phyloP scores from a whole-genome alignment of 2,888 invertebrate species.

The Lepas anatifera region DNA sequence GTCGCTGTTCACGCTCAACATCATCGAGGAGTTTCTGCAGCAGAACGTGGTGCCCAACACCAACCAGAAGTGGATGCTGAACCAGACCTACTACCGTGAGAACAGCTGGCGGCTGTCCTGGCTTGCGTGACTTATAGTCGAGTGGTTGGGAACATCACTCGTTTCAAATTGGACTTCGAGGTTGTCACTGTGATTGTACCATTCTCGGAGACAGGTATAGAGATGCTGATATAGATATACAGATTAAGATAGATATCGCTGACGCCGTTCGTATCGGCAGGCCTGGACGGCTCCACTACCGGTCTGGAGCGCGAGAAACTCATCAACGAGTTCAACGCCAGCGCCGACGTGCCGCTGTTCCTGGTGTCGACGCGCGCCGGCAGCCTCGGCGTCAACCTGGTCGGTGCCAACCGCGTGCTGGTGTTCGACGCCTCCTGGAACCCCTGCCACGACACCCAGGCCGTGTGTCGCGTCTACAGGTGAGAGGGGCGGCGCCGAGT shows the following conservation, averaged over 20 bases:
- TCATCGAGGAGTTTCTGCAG: conserved; percentile 86
- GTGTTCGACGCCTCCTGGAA: conserved; percentile 99
- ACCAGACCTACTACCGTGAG: conserved; percentile 81
- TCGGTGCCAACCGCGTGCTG: conserved; percentile 92
- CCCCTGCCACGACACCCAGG: conserved; percentile 96
- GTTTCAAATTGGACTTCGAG: too few relatives aligned
- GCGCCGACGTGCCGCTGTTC: conserved; percentile 68
- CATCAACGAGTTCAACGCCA: conserved; percentile 81
- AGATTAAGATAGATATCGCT: too few relatives aligned
- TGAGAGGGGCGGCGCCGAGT: conserved; percentile 22
- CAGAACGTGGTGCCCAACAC: conserved; percentile 44
- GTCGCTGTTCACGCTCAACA: conserved; percentile 83
- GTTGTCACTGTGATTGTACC: too few relatives aligned
- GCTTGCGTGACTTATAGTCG: too few relatives aligned
- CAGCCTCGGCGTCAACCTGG: conserved; percentile 90
- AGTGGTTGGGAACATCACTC: too few relatives aligned
- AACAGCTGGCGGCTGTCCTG: too few relatives aligned
- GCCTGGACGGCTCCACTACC: conserved; percentile 89
- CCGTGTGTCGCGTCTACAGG: conserved; percentile 89
- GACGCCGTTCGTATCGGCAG: conserved; percentile 35
- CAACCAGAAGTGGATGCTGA: conserved; percentile 57
- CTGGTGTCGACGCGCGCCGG: conserved; percentile 94
- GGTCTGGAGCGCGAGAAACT: conserved; percentile 88
- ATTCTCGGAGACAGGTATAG: too few relatives aligned
- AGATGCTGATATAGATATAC: too few relatives aligned